phyloP scores from a whole-genome alignment of 2,797 vertebrate species.

The Sardinella longiceps region DNA sequence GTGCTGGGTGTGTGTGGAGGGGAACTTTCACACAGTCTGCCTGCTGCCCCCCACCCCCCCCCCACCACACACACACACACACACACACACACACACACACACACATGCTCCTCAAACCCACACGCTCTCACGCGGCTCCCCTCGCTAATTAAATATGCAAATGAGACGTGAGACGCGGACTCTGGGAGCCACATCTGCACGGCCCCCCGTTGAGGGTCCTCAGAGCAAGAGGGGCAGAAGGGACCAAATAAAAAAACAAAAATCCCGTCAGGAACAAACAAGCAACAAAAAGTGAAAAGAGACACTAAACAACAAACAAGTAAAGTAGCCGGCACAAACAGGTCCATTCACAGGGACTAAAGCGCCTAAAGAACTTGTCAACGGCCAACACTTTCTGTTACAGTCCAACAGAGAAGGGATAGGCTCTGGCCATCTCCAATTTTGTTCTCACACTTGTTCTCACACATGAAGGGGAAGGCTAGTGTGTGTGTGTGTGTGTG shows the following conservation, averaged over 20 bases:
- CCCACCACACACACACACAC: slow-evolving; percentile 23
- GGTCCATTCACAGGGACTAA: slow-evolving; percentile 51
- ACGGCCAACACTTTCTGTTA: slow-evolving; percentile 52
- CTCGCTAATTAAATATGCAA: slow-evolving; percentile 99
- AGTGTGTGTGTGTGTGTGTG: not conserved
- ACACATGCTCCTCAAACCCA: slow-evolving; percentile 59
- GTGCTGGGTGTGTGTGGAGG: slow-evolving; percentile 72
- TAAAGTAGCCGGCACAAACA: slow-evolving; percentile 59
- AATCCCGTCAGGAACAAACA: slow-evolving; percentile 55
- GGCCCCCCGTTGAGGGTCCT: slow-evolving; percentile 84
- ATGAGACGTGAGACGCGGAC: slow-evolving; percentile 93
- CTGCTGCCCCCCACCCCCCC: slow-evolving; percentile 71
- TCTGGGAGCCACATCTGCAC: slow-evolving; percentile 91
- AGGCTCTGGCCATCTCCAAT: slow-evolving; percentile 50
- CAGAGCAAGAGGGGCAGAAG: slow-evolving; percentile 61
- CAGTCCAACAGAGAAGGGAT: slow-evolving; percentile 42
- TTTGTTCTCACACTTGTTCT: slow-evolving; percentile 54
- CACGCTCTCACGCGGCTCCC: slow-evolving; percentile 83
- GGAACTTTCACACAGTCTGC: slow-evolving; percentile 89
- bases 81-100: slow-evolving; percentile 81
- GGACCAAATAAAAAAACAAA: slow-evolving; percentile 49
- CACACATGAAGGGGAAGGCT: not conserved
- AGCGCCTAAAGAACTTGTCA: slow-evolving; percentile 51
- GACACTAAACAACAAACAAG: slow-evolving; percentile 58
- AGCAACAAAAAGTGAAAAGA: slow-evolving; percentile 55